Conservation (phyloP, 1,140 invertebrate species). For the Diorhabda elongata region DNA sequence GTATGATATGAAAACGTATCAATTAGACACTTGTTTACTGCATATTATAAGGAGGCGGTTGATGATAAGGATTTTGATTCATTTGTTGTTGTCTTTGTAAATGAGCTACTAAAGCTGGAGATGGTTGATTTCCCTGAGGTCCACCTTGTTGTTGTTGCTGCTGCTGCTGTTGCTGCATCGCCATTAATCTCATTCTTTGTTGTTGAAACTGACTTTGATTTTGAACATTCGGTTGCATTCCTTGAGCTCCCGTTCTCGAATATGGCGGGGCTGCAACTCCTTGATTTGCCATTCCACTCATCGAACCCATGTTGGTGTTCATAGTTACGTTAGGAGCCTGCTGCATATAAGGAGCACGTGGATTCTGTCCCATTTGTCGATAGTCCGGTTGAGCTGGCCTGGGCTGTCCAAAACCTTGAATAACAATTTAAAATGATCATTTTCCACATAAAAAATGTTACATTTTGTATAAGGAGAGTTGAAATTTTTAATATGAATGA, state of each 20-base stretch:
- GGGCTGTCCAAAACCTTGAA: constrained; percentile 24
- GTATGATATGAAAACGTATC: too few species aligned
- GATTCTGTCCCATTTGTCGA: constrained; percentile 39
- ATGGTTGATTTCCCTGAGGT: constrained; percentile 37
- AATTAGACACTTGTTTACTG: constrained; percentile 10
- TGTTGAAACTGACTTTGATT: constrained; percentile 38
- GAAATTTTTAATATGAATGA: too few species aligned
- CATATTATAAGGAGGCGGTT: constrained; percentile 45
- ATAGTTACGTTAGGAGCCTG: constrained; percentile 47
- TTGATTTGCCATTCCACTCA: constrained; percentile 37
- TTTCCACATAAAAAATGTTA: too few species aligned
- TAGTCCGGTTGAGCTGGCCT: constrained; percentile 41
- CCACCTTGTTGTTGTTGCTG: constrained; percentile 41
- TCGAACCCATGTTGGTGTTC: constrained; percentile 42
- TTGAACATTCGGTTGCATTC: constrained; percentile 36
- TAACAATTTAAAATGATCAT: constrained; percentile 12
- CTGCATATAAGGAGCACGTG: constrained; percentile 41
- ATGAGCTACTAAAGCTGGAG: constrained; percentile 41
- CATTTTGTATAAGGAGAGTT: too few species aligned
- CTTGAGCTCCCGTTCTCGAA: constrained; percentile 39
- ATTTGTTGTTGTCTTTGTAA: constrained; percentile 42
- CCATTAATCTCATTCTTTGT: constrained; percentile 35
- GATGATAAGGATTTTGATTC: constrained; percentile 43
- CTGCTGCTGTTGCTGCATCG: constrained; percentile 41
- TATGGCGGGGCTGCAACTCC: constrained; percentile 45